phyloP scores from a whole-genome alignment of 2,797 vertebrate species.

The Alosa sapidissima region DNA sequence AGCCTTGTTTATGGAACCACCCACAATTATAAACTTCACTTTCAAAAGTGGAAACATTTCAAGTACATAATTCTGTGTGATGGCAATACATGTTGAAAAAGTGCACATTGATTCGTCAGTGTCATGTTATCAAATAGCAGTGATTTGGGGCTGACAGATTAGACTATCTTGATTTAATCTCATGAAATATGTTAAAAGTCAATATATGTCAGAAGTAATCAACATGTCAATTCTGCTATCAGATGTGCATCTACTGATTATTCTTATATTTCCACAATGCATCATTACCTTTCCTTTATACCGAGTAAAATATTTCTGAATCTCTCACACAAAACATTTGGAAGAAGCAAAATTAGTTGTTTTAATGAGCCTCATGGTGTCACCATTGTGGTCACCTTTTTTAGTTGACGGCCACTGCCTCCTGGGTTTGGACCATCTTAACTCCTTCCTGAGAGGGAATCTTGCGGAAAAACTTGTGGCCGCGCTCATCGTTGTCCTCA shows the following conservation, averaged over 20 bases:
- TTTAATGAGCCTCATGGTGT: background rate
- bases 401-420: slow-evolving; percentile 59
- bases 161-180: background rate
- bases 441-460: slow-evolving; percentile 30
- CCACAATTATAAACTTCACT: background rate
- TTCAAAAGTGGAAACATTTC: background rate
- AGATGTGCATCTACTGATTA: background rate
- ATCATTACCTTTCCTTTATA: background rate
- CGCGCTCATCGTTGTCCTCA: slow-evolving; percentile 68
- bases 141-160: background rate
- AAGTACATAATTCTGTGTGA: background rate
- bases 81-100: background rate
- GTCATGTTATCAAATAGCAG: background rate
- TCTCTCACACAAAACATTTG: background rate
- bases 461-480: slow-evolving; percentile 79
- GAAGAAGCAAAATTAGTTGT: background rate
- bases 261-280: background rate
- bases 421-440: slow-evolving; percentile 48
- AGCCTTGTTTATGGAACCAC: background rate
- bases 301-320: background rate
- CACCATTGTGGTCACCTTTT: background rate
- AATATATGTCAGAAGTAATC: background rate
- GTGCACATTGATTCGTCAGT: slow-evolving; percentile 4
- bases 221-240: background rate
- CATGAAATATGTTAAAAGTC: background rate